A percentile compares a stretch with the other conserved stretches of the same genome.
Conservation (phyloP, 2,113 vertebrate genomes). For the Vimba vimba region DNA sequence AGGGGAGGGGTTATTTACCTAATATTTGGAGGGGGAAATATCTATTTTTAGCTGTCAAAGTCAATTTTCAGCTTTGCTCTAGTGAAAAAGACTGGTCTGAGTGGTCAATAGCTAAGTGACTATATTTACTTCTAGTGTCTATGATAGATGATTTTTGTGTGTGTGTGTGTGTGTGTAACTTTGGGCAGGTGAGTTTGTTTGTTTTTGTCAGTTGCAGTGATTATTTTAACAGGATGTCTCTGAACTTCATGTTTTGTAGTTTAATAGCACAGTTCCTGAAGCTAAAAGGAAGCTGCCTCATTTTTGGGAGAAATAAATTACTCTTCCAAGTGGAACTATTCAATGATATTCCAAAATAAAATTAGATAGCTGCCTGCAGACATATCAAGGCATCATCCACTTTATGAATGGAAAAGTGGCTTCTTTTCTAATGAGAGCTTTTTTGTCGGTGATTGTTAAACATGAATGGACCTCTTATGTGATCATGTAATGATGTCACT, state of each 20-base stretch:
- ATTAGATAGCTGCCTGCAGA: background rate
- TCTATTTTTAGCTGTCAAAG: slow-evolving; percentile 98
- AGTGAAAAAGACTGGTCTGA: slow-evolving; percentile 67
- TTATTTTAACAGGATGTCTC: slow-evolving; percentile 18
- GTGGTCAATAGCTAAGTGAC: slow-evolving; percentile 62
- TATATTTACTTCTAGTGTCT: slow-evolving; percentile 63
- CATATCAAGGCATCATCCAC: background rate
- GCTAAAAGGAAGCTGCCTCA: background rate
- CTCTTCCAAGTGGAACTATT: background rate
- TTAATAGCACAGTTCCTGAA: background rate
- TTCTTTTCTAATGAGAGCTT: slow-evolving; percentile 2
- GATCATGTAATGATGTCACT: slow-evolving; percentile 23
- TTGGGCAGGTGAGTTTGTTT: slow-evolving; percentile 64
- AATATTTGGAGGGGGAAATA: slow-evolving; percentile 63
- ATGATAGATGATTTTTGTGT: slow-evolving; percentile 50
- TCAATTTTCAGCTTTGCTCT: slow-evolving; percentile 93
- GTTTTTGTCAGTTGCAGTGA: slow-evolving; percentile 55
- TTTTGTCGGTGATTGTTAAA: background rate
- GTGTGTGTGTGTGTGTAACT: background rate
- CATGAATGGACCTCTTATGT: background rate
- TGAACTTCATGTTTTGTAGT: slow-evolving; percentile 13
- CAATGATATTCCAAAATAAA: background rate
- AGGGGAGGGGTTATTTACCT: slow-evolving; percentile 86
- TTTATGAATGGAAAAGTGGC: background rate
- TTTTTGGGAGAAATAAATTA: background rate